phyloP scores from a whole-genome alignment of 2,113 vertebrate species.

The Cyrtonyx montezumae region DNA sequence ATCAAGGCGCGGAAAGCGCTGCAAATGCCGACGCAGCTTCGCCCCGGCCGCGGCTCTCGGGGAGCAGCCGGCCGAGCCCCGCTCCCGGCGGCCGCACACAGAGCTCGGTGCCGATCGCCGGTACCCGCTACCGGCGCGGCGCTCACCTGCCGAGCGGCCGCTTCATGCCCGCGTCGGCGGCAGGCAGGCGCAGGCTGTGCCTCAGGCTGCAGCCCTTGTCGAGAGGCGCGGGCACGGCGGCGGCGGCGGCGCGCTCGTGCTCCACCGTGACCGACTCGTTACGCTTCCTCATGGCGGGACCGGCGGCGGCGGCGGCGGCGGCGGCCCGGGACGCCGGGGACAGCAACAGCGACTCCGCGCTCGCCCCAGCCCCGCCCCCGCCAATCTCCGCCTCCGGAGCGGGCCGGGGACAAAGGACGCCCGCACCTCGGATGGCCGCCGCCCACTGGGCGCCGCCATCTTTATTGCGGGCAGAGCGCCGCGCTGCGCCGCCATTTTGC shows the following conservation, averaged over 20 bases:
- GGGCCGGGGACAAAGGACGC: background rate
- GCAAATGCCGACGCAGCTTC: background rate
- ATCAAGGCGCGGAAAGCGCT: accelerated
- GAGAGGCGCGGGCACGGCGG: constrained; percentile 3
- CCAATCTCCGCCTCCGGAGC: background rate
- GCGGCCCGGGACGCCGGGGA: background rate
- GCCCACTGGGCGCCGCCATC: background rate
- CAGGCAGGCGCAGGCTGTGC: constrained; percentile 52
- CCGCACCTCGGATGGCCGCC: background rate
- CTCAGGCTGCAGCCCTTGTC: constrained; percentile 63
- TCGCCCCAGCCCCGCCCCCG: background rate
- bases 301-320: background rate
- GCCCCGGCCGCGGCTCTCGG: background rate
- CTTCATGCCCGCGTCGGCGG: constrained; percentile 55
- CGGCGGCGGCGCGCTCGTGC: constrained; percentile 46
- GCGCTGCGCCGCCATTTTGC: background rate
- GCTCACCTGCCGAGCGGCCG: constrained; percentile 60
- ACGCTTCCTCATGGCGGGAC: constrained; percentile 56
- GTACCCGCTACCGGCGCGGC: background rate
- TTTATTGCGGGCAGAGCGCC: background rate
- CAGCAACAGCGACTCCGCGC: background rate
- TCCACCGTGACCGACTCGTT: constrained; percentile 64
- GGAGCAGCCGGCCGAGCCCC: background rate
- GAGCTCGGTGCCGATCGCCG: background rate
- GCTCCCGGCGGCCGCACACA: background rate